Conservation (phyloP, 2,113 vertebrate species). For the Benthochromis sp. region DNA sequence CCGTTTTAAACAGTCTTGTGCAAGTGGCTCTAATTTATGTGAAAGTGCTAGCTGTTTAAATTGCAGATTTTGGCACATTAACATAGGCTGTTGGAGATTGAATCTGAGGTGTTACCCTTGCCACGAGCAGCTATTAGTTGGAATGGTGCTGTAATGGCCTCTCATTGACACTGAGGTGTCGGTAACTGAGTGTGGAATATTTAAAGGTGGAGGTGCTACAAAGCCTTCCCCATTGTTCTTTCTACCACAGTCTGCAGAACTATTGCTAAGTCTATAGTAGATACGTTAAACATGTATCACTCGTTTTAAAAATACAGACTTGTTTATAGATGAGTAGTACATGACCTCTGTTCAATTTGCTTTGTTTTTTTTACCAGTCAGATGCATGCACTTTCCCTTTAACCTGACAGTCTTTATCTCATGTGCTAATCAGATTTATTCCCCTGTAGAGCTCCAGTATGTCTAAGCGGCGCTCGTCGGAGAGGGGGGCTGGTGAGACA, state of each 20-base stretch:
- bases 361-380: neutral
- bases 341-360: neutral
- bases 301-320: neutral
- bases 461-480: conserved; percentile 90
- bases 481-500: conserved; percentile 92
- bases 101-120: conserved; percentile 51
- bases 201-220: conserved; percentile 52
- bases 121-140: conserved; percentile 53
- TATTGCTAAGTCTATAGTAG: neutral
- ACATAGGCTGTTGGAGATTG: conserved; percentile 23
- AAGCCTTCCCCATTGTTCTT: neutral
- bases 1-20: neutral
- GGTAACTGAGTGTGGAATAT: conserved; percentile 58
- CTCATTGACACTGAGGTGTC: conserved; percentile 52
- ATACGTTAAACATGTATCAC: neutral
- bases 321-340: neutral
- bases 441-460: conserved; percentile 81
- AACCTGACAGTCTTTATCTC: conserved; percentile 16
- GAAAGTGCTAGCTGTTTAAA: conserved; percentile 5
- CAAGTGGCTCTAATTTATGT: neutral
- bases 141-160: conserved; percentile 64
- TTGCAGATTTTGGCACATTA: conserved; percentile 9
- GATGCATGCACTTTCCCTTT: neutral
- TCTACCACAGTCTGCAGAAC: neutral
- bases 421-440: conserved; percentile 30